Evolutionary conservation across 2,888 invertebrate genomes (phyloP), one percentile per base, ranked within the genome.

Genomic region (Marronus borbonicus): DNA sequence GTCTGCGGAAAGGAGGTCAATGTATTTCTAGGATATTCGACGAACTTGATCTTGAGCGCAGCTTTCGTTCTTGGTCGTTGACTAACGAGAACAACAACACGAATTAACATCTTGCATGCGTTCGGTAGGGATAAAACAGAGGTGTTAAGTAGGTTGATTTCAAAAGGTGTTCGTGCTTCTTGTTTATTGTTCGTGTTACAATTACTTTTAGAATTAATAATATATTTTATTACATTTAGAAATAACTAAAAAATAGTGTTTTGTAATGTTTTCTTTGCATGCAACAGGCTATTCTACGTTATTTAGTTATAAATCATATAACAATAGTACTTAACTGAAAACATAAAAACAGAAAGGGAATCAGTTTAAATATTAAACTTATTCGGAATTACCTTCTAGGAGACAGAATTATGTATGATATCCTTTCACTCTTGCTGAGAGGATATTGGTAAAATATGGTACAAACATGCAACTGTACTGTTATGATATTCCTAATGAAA

Each of bases 1-100:
- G 86, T 86, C 86, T 83, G 62, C 36, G 78, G 81, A 80, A 87
- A 82, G 84, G 84, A 81, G 87, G 88, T 86, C 87, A 88, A 85
- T 87, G 84, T 86, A 84, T 85, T 85, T 86, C 84, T 86, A 83
- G 88, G 83, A 84, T 84, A 85, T 85, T 84, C 85, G 84, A 83
- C 85, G 86, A 87, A 87, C 87, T 87, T 85, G 84, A 81, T 82
- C 80, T 81, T 81, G 79, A 75, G 50, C 31, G 31, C 36, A 77
- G 77, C 79, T 79, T 79, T 79, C 79, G 76, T 76, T 66, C 50
- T 76, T 69, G 14, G 49, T 55, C 62, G 44, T 70, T 70, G 77
- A 72, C 50, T 77, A 77, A 77, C 70, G 64, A 70, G 77, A 77
- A 68, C 65, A 68, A 50, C 50, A 10, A 20, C 20, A 58, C 10